Conservation (phyloP, 2,888 invertebrate genomes). For the Hecatera dysodea region DNA sequence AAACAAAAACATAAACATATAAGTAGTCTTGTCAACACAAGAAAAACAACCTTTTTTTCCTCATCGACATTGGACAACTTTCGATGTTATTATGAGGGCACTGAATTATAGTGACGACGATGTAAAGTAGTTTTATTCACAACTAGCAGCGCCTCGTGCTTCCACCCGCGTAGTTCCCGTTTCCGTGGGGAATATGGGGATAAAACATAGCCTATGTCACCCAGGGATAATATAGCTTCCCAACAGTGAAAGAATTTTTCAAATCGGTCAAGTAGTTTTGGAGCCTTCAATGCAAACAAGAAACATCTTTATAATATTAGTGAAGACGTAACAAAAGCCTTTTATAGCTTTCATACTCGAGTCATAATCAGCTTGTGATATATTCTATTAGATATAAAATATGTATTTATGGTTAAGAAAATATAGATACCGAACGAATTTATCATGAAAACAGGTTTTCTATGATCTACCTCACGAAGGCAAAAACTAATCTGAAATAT, state of each 20-base stretch:
- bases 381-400: neutral
- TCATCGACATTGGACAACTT: constrained; percentile 4
- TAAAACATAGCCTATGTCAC: no score
- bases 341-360: constrained; percentile 34
- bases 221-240: no score
- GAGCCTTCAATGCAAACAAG: no score
- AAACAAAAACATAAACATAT: neutral
- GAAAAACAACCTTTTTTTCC: constrained; percentile 16
- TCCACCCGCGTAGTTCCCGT: no score
- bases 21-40: neutral
- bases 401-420: neutral
- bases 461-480: neutral
- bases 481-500: neutral
- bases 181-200: no score
- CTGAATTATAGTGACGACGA: constrained; percentile 22
- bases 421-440: neutral
- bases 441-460: neutral
- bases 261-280: no score
- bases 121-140: constrained; percentile 31
- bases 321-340: constrained; percentile 38
- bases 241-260: no score
- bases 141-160: constrained; percentile 21
- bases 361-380: constrained; percentile 11
- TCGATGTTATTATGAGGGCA: constrained; percentile 15
- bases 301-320: no score